These are phyloP conservation scores for Crioceris asparagi DNA, from an alignment of 2,888 invertebrate genomes.

Conservation along the genomic window DNA sequence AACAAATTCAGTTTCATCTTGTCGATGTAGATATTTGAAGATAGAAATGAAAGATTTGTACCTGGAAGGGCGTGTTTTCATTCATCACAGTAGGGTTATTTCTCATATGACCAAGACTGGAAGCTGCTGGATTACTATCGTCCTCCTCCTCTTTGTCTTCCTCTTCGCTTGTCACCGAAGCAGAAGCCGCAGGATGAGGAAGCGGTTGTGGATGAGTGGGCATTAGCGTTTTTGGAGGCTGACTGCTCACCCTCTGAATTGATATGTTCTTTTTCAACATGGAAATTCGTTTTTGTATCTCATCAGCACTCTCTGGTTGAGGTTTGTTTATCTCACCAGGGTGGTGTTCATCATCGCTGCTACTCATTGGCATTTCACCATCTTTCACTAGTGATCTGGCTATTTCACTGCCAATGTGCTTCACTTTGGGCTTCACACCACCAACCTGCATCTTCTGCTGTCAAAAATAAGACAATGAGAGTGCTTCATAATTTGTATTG, in stretches of 20 bases:
- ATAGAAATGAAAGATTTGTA: constrained; percentile 15
- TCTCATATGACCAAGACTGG: constrained; percentile 33
- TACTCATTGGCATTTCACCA: constrained; percentile 20
- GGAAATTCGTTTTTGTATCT: constrained; percentile 24
- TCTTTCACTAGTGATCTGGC: constrained; percentile 22
- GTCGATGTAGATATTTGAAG: neutral
- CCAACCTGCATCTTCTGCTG: constrained; percentile 2
- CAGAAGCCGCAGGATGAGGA: too few species aligned
- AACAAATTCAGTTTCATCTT: neutral
- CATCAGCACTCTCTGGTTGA: constrained; percentile 17
- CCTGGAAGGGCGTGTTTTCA: constrained; percentile 36
- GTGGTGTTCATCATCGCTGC: constrained; percentile 17
- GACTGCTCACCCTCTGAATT: constrained; percentile 25
- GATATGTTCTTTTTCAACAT: constrained; percentile 29
- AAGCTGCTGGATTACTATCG: constrained; percentile 17
- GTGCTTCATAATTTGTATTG: too few species aligned
- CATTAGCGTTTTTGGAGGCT: constrained; percentile 13
- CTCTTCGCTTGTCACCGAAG: too few species aligned
- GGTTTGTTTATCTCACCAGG: constrained; percentile 3
- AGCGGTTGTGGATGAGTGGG: constrained; percentile 9
- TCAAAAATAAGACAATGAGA: too few species aligned
- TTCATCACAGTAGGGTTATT: constrained; percentile 32
- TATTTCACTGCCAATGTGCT: constrained; percentile 28
- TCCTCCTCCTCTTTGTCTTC: constrained; percentile 11
- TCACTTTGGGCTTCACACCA: constrained; percentile 20